phyloP scores from a whole-genome alignment of 2,888 invertebrate genomes.

The Mellilla xanthometata region DNA sequence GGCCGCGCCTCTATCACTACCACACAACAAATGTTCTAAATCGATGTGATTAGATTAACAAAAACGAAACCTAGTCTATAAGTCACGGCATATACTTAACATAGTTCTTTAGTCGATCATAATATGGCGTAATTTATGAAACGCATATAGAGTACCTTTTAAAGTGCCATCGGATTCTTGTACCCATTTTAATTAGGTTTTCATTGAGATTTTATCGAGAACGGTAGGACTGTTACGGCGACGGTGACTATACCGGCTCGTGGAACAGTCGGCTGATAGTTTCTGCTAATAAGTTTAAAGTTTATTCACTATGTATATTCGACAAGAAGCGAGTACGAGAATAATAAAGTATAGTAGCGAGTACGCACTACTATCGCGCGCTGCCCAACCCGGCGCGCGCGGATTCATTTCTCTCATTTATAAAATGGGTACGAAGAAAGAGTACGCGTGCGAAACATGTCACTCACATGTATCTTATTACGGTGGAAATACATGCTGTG shows the following conservation, averaged over 20 bases:
- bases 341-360: conserved; percentile 30
- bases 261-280: conserved; percentile 50
- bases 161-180: conserved; percentile 71
- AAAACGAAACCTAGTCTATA: conserved; percentile 66
- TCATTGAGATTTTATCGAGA: conserved; percentile 50
- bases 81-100: conserved; percentile 75
- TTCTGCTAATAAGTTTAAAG: conserved; percentile 51
- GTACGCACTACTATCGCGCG: conserved; percentile 26
- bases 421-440: conserved; percentile 66
- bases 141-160: conserved; percentile 72
- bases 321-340: conserved; percentile 4
- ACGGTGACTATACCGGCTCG: conserved; percentile 3
- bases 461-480: conserved; percentile 47
- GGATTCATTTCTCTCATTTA: conserved; percentile 54
- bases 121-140: conserved; percentile 74
- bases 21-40: conserved; percentile 83
- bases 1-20: conserved; percentile 73
- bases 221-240: conserved; percentile 26
- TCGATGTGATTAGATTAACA: conserved; percentile 78
- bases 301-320: conserved; percentile 19
- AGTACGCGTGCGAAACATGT: conserved; percentile 48
- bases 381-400: conserved; percentile 26
- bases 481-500: conserved; percentile 65
- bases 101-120: conserved; percentile 78
- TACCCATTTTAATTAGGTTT: conserved; percentile 72